Percentiles rank a stretch among this genome's conserved stretches.
Conservation (phyloP, 1,140 invertebrate species). For the Drosophila insularis region DNA sequence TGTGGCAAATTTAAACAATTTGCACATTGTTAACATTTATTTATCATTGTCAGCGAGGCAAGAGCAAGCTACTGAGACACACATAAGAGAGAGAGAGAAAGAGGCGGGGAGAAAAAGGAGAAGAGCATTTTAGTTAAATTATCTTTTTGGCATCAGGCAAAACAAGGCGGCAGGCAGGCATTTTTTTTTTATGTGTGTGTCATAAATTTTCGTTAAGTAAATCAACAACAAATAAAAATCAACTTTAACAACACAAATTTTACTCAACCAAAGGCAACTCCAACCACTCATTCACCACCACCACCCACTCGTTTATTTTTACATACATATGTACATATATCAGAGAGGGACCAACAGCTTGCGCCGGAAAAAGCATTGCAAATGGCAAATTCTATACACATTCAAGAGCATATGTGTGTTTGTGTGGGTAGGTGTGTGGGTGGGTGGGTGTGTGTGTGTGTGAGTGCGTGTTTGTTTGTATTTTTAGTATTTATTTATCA, state of each 20-base stretch:
- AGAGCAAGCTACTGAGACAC: not conserved
- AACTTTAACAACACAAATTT: slow-evolving; percentile 9
- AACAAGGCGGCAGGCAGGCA: not conserved
- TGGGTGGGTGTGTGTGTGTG: not conserved
- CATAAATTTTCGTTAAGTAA: slow-evolving; percentile 12
- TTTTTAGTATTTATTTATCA: slow-evolving; percentile 67
- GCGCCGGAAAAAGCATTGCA: slow-evolving; percentile 44
- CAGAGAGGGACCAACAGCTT: slow-evolving; percentile 1
- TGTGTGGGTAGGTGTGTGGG: slow-evolving; percentile 8
- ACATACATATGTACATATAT: slow-evolving; percentile 1
- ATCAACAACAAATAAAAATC: slow-evolving; percentile 6
- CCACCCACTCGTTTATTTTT: not conserved
- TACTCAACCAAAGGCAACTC: not conserved
- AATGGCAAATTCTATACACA: slow-evolving; percentile 26
- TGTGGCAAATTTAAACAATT: slow-evolving; percentile 36
- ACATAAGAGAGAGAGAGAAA: not conserved
- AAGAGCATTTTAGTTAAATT: slow-evolving; percentile 7
- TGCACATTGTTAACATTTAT: slow-evolving; percentile 43
- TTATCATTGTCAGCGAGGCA: slow-evolving; percentile 25
- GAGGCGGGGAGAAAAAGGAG: not conserved
- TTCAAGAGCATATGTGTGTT: not conserved
- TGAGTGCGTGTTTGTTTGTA: slow-evolving; percentile 26
- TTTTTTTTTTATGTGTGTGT: not conserved
- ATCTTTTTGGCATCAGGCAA: not conserved
- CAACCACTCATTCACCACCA: not conserved